Evolutionary conservation across 2,113 vertebrate genomes (phyloP), one percentile per base, ranked within the genome.

Genomic region (Chaetorhynchus papuensis): DNA sequence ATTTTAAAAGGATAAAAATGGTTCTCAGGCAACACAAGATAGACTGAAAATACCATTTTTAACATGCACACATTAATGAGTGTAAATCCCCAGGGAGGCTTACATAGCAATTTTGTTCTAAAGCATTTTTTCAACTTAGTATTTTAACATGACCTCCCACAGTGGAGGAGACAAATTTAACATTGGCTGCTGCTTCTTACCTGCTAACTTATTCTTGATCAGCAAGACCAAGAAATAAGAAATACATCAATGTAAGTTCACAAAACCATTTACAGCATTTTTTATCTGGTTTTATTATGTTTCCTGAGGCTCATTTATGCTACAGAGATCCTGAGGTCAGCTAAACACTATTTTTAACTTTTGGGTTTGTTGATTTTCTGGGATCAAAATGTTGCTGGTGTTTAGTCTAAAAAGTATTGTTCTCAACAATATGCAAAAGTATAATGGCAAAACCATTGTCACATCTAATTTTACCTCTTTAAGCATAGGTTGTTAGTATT

Each of bases 21-120:
- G 94, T 97, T 97, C 97, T 98, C 97, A 98, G 97, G 97, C 97
- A 94, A 96, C 83, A 89, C 53, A 94, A 88, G 93, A 82, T 76
- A 96, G 87, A 96, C 37, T 91, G 87, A 74, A 96, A 87, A 92
- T 89, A 71, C 79, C 50, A 4, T 96, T 97, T 96, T 84, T 88
- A 95, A 85, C 74, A 84, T 83, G 88, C 78, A 64, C 22, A 91
- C 89, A 82, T 84, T 88, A 92, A 82, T 85, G 81, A 83, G 68
- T 85, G n/a, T 93, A 95, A 91, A 80, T 87, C 49, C 77, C 88
- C 83, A 90, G 68, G 85, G 81, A 86, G 13, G 22, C 83, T 95
- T 91, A 95, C 41, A 2, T 76, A 95, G 94, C 91, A 94, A 21
- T 78, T 96, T 91, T 89, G 53, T 94, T 97, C 68, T 95, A 87